Evolutionary conservation across 2,797 vertebrate species (phyloP).

Genomic region (Cyclopterus lumpus): DNA sequence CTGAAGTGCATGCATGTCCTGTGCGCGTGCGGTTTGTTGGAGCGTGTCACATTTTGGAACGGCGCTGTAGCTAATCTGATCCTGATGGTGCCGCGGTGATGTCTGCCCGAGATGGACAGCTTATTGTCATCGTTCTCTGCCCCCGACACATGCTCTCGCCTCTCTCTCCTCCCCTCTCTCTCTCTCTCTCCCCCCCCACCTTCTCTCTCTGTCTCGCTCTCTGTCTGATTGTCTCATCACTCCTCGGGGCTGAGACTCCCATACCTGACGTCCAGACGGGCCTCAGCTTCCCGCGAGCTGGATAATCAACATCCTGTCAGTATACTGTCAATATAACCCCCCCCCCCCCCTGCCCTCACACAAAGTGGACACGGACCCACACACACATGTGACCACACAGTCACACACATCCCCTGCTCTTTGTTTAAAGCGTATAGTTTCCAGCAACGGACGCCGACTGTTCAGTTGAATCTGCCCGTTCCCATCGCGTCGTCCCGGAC

Average conservation of each 20-base stretch:
- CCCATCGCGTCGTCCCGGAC: background rate
- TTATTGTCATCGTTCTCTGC: slow-evolving; percentile 69
- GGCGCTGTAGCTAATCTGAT: slow-evolving; percentile 58
- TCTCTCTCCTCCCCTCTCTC: slow-evolving; percentile 47
- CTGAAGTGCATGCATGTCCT: slow-evolving; percentile 12
- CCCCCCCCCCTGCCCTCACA: slow-evolving; percentile 43
- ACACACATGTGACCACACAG: slow-evolving; percentile 50
- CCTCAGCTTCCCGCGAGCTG: slow-evolving; percentile 91
- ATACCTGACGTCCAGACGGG: slow-evolving; percentile 92
- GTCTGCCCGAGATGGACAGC: slow-evolving; percentile 70
- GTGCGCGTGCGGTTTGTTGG: slow-evolving; percentile 25
- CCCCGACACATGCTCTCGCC: slow-evolving; percentile 63
- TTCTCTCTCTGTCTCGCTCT: slow-evolving; percentile 45
- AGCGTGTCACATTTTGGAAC: slow-evolving; percentile 24
- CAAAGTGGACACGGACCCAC: slow-evolving; percentile 46
- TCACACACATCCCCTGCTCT: slow-evolving; percentile 49
- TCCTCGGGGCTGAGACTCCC: slow-evolving; percentile 62
- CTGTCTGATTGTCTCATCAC: slow-evolving; percentile 76
- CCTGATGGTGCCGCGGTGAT: slow-evolving; percentile 48
- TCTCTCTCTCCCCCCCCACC: slow-evolving; percentile 49
- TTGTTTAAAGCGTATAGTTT: slow-evolving; percentile 26
- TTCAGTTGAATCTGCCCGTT: slow-evolving; percentile 13
- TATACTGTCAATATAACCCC: slow-evolving; percentile 86
- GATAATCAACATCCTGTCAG: slow-evolving; percentile 98
- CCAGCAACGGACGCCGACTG: slow-evolving; percentile 1